These are phyloP conservation scores for Chiloscyllium punctatum DNA, from an alignment of 2,797 vertebrate genomes.

Conservation along the genomic window DNA sequence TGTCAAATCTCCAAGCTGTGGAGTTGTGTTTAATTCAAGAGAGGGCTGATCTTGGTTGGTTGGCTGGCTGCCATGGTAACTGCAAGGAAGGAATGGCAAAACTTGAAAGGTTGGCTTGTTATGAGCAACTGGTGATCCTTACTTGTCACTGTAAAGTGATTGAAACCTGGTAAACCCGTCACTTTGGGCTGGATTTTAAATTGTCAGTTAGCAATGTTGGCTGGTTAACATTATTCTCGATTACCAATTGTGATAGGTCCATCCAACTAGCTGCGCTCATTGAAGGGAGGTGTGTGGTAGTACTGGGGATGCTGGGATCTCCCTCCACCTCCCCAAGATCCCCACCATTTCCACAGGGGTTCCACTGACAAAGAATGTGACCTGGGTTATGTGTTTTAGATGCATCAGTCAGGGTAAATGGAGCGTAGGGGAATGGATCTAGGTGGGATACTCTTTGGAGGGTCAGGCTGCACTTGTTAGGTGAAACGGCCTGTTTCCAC, in stretches of 20 bases:
- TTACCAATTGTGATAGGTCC: not conserved
- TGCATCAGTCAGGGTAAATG: no score
- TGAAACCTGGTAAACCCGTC: not conserved
- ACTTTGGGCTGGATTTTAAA: not conserved
- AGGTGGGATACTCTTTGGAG: no score
- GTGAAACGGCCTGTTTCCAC: no score
- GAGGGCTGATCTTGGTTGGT: not conserved
- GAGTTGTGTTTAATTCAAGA: not conserved
- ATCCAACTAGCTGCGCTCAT: no score
- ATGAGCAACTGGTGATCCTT: not conserved
- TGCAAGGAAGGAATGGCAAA: not conserved
- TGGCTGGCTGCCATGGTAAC: not conserved
- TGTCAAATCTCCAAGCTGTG: not conserved
- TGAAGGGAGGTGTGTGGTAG: no score
- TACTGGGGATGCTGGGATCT: no score
- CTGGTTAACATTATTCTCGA: not conserved
- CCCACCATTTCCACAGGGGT: not conserved
- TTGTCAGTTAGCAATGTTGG: not conserved
- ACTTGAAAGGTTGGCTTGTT: not conserved
- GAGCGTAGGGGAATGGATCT: no score
- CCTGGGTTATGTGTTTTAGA: not conserved
- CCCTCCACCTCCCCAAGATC: no score
- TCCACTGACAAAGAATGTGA: not conserved
- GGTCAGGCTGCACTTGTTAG: no score
- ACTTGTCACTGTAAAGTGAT: not conserved